Conservation (phyloP, 92 coral and sea anemone species). For the Zoanthus sociatus region DNA sequence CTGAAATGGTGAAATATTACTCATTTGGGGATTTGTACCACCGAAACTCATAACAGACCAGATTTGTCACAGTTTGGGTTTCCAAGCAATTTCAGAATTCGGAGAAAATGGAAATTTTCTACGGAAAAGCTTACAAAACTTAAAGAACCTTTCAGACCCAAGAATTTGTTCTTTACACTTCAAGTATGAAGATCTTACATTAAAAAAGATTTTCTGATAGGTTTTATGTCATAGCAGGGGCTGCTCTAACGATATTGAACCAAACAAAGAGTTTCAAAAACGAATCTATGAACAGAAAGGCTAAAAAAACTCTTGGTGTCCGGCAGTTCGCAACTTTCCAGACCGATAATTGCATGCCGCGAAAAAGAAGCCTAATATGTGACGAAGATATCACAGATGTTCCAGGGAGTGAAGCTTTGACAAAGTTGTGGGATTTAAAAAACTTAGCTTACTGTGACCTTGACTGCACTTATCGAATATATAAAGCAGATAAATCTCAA, state of each 20-base stretch:
- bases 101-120: conserved; percentile 52
- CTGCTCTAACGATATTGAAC: background rate
- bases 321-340: conserved; percentile 50
- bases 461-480: conserved; percentile 43
- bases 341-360: conserved; percentile 46
- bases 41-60: conserved; percentile 56
- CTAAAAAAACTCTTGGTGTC: background rate
- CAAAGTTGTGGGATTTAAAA: conserved; percentile 15
- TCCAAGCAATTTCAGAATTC: conserved; percentile 39
- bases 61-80: conserved; percentile 54
- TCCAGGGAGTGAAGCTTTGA: background rate
- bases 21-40: conserved; percentile 55
- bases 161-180: background rate
- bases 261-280: conserved; percentile 41
- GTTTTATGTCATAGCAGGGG: conserved; percentile 42
- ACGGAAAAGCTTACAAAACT: conserved; percentile 51
- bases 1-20: background rate
- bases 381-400: no score
- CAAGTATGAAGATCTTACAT: conserved; percentile 6
- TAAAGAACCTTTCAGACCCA: background rate
- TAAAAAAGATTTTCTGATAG: conserved; percentile 10
- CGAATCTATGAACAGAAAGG: conserved; percentile 18
- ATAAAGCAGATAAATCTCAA: conserved; percentile 24
- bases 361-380: conserved; percentile 53
- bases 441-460: conserved; percentile 45